Base-by-base conservation (phyloP, 2,113 vertebrate species). In the Hippopotamus amphibius region DNA sequence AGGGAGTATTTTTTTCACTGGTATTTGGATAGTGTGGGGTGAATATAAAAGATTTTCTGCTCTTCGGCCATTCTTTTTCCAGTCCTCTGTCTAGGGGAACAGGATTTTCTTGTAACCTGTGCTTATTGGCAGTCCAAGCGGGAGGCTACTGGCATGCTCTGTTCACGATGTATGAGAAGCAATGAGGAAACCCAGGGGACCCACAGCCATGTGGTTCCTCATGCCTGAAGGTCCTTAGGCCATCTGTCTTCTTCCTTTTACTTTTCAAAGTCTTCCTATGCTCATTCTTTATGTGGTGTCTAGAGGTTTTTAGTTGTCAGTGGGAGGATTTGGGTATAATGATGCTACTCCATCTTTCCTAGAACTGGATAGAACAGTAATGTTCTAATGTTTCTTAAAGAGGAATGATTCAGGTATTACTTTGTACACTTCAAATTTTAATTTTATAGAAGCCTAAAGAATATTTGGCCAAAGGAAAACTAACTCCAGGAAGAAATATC, bases 181-280 rank as follows among this genome's bases (percentile, higher is more conserved):
- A 81, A 61, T 8, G 43, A 94, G 57, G 37, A 88, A 87, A 46
- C 71, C 65, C 92, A 57, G 9, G 61, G 80, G 61, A 72, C 37
- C 1, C 33, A 57, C 5, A n/a, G 37, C 53, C 48, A 43, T 28
- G 89, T 74, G 77, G 65, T 65, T 63, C 82, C 63, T 95, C 66
- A 12, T 7, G 22, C 86, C 66, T 90, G 90, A 26, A 53, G 48
- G 61, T 59, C 72, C 43, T 21, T 2, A 15, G 41, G 41, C 55
- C 63, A 68, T 96, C 48, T n/a, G 22, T 92, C 93, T 93, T 94
- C 74, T 80, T 77, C 80, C 86, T 86, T 72, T 61, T 63, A 77
- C 74, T 21, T 66, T 74, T 88, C 95, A 96, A 76, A 95, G 72
- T 79, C 89, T 88, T 95, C 90, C 96, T 88, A 63, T 28, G 53